Evolutionary conservation across 2,888 invertebrate genomes (phyloP), one percentile per base, ranked within the genome.

Genomic region (Horisme vitalbata): DNA sequence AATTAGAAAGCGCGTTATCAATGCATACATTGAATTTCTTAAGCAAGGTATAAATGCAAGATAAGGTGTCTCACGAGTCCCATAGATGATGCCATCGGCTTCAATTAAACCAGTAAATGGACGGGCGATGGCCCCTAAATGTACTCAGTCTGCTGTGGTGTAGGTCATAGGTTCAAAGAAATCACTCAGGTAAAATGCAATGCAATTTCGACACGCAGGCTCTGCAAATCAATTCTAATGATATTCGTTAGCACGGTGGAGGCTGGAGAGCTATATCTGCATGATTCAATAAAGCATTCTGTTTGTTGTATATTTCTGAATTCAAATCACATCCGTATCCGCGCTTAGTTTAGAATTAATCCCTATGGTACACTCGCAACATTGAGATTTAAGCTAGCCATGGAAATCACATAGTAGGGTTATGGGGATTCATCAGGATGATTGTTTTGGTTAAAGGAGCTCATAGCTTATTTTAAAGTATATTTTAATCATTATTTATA

Each of bases 1-100:
- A 46, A 49, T 50, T 50, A 39, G 49, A 49, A 54, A 54, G 46
- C 20, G 41, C 11, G 31, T 28, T 41, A 44, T 39, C 35, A 20
- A 11, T 32, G 39, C 43, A 54, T 46, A 41, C 49, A 9, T 41
- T 10, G 32, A 41, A 34, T 51, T 38, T 41, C 23, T 38, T 33
- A 34, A 36, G 51, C 15, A 41, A 41, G 21, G 10, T 33, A 41
- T 30, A 41, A 45, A 43, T 26, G 12, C 13, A 11, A 45, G 45
- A 52, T 52, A 48, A 52, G 39, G 31, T 23, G 26, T 23, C 30
- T 21, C 31, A 33, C 32, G 33, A 24, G 23, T 14, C 21, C 23
- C 32, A 44, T 36, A 24, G 32, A 23, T 35, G 23, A 49, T 49
- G 43, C 11, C 26, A 43, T 51, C 20, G 26, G 15, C 28, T 45